These are phyloP conservation scores for Gambusia affinis DNA, from an alignment of 2,113 vertebrate species.

Conservation along the genomic window DNA sequence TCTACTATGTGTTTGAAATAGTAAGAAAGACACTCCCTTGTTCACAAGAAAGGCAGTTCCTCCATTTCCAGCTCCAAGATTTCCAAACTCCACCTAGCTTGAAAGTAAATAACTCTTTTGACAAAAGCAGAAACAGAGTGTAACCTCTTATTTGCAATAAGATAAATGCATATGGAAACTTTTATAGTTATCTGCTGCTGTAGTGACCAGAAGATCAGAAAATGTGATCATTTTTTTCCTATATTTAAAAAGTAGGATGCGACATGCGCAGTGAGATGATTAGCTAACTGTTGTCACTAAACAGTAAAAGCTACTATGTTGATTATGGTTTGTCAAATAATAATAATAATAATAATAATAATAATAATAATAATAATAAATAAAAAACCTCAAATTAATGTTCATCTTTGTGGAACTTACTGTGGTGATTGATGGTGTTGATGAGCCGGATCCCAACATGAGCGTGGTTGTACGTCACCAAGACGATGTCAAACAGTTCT, in stretches of 20 bases:
- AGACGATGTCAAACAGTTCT: conserved; percentile 94
- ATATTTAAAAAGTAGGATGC: background rate
- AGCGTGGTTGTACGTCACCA: conserved; percentile 97
- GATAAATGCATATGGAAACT: background rate
- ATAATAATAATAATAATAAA: background rate
- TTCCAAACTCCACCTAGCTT: background rate
- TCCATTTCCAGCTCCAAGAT: background rate
- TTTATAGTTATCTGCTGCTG: background rate
- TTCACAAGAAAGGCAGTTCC: background rate
- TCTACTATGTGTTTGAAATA: background rate
- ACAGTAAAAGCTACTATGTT: background rate
- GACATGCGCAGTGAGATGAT: background rate
- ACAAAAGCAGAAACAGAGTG: background rate
- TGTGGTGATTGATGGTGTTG: conserved; percentile 99
- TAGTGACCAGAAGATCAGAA: background rate
- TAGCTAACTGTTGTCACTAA: too few relatives aligned
- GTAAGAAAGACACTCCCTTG: background rate
- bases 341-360: background rate
- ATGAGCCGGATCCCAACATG: conserved; percentile 95
- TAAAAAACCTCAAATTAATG: background rate
- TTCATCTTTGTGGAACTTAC: conserved; percentile 74
- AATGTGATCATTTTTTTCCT: background rate
- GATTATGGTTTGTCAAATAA: background rate
- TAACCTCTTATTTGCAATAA: background rate
- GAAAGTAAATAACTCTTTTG: too few relatives aligned